These are phyloP conservation scores for Cheilosia pagana DNA, from an alignment of 2,888 invertebrate species.

Conservation along the genomic window DNA sequence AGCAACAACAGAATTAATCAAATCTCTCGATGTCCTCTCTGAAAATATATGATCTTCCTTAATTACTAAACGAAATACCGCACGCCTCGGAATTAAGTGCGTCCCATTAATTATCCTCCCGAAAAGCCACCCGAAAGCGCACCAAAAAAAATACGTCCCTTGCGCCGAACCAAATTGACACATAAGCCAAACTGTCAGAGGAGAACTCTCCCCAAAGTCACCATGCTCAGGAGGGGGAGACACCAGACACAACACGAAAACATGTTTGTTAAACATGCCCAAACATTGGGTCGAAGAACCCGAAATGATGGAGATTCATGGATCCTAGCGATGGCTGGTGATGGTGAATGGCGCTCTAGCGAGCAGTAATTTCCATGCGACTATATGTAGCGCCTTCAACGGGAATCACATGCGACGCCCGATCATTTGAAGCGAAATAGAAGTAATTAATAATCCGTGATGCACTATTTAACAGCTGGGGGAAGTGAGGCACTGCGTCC, in stretches of 20 bases:
- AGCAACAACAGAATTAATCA: constrained; percentile 67
- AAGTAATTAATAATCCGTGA: constrained; percentile 76
- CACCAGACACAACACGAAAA: constrained; percentile 10
- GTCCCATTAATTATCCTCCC: constrained; percentile 80
- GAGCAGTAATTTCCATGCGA: constrained; percentile 51
- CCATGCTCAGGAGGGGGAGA: background rate
- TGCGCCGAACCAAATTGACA: constrained; percentile 68
- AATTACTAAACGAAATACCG: constrained; percentile 73
- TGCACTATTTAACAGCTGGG: constrained; percentile 75
- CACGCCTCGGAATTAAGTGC: constrained; percentile 76
- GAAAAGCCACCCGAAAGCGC: constrained; percentile 61
- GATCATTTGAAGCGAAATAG: constrained; percentile 69
- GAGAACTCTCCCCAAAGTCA: constrained; percentile 17
- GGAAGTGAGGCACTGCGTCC: constrained; percentile 38
- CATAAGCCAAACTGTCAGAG: constrained; percentile 65
- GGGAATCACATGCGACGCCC: background rate
- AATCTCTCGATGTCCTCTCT: constrained; percentile 58
- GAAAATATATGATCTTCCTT: constrained; percentile 71
- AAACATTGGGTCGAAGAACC: constrained; percentile 52
- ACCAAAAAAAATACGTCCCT: constrained; percentile 33
- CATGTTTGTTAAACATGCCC: constrained; percentile 72
- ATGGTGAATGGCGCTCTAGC: constrained; percentile 63
- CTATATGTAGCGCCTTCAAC: constrained; percentile 35
- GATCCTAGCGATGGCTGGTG: constrained; percentile 47
- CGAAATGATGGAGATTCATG: constrained; percentile 56